Percentiles rank a stretch among this genome's conserved stretches.
These are phyloP conservation scores for Drosophila cognata DNA, from an alignment of 2,888 invertebrate species.

Conservation along the genomic window DNA sequence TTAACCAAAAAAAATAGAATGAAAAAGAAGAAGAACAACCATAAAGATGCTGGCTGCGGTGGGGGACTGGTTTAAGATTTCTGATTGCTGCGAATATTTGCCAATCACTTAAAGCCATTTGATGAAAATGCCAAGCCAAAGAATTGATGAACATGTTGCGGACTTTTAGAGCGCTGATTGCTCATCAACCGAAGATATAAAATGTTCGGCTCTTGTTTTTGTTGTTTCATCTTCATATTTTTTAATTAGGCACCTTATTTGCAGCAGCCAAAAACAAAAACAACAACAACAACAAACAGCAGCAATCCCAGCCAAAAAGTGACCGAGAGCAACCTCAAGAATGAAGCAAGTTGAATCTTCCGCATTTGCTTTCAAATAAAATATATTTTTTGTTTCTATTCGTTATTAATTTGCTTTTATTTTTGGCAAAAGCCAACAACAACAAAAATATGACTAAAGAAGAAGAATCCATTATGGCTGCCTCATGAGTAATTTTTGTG, in stretches of 20 bases:
- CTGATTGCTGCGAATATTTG: constrained; percentile 67
- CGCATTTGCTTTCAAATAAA: constrained; percentile 64
- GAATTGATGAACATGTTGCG: constrained; percentile 69
- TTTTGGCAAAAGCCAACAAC: constrained; percentile 45
- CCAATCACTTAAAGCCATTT: constrained; percentile 70
- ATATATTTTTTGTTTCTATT: constrained; percentile 13
- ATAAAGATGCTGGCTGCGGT: constrained; percentile 13
- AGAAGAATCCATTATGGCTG: constrained; percentile 25
- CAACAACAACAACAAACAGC: constrained; percentile 27
- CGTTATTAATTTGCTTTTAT: constrained; percentile 57
- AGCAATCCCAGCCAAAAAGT: constrained; percentile 15
- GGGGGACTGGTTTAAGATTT: constrained; percentile 42
- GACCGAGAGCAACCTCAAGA: constrained; percentile 18
- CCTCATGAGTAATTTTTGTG: constrained; percentile 34
- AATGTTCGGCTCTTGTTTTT: constrained; percentile 15
- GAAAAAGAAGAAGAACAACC: constrained; percentile 9
- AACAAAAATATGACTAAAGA: not conserved
- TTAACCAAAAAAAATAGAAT: constrained; percentile 13
- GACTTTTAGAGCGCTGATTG: constrained; percentile 48
- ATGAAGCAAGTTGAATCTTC: constrained; percentile 55
- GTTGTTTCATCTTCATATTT: constrained; percentile 29
- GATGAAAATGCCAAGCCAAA: constrained; percentile 40
- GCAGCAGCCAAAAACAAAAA: constrained; percentile 48
- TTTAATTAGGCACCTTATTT: constrained; percentile 75
- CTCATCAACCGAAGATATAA: constrained; percentile 37